These are phyloP conservation scores for Halotydeus destructor DNA, from an alignment of 1,140 invertebrate genomes.

Conservation along the genomic window DNA sequence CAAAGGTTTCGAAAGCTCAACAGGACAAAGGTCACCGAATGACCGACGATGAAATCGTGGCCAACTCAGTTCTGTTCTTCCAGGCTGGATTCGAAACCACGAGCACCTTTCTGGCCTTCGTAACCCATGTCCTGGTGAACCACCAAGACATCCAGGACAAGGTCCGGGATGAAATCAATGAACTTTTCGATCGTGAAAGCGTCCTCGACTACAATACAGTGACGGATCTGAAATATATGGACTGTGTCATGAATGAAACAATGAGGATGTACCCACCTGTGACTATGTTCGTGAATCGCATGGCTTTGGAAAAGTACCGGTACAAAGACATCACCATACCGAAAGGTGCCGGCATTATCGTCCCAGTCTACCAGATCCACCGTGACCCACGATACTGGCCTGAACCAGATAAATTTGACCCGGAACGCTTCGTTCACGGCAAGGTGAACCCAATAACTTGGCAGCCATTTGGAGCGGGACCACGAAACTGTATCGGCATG, in stretches of 20 bases:
- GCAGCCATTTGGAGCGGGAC: slow-evolving; percentile 14
- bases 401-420: slow-evolving; percentile 26
- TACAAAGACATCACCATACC: slow-evolving; percentile 26
- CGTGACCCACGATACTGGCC: slow-evolving; percentile 24
- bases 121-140: slow-evolving; percentile 23
- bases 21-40: no score
- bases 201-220: slow-evolving; percentile 17
- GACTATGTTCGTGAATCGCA: slow-evolving; percentile 20
- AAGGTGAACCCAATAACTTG: slow-evolving; percentile 21
- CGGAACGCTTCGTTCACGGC: slow-evolving; percentile 23
- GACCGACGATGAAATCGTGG: slow-evolving; percentile 20
- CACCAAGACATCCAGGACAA: slow-evolving; percentile 26
- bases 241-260: slow-evolving; percentile 25
- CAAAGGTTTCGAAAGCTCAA: no score
- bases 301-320: slow-evolving; percentile 11
- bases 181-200: slow-evolving; percentile 8
- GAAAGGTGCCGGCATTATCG: slow-evolving; percentile 20
- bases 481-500: slow-evolving; percentile 7
- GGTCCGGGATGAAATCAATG: slow-evolving; percentile 24
- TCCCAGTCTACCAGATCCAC: slow-evolving; percentile 24
- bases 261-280: slow-evolving; percentile 25
- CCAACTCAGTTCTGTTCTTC: slow-evolving; percentile 23
- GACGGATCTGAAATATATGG: slow-evolving; percentile 22
- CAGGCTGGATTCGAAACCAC: slow-evolving; percentile 30
- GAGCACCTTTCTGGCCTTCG: slow-evolving; percentile 23